phyloP scores from a whole-genome alignment of 1,140 invertebrate genomes.

The Goniozus legneri region DNA sequence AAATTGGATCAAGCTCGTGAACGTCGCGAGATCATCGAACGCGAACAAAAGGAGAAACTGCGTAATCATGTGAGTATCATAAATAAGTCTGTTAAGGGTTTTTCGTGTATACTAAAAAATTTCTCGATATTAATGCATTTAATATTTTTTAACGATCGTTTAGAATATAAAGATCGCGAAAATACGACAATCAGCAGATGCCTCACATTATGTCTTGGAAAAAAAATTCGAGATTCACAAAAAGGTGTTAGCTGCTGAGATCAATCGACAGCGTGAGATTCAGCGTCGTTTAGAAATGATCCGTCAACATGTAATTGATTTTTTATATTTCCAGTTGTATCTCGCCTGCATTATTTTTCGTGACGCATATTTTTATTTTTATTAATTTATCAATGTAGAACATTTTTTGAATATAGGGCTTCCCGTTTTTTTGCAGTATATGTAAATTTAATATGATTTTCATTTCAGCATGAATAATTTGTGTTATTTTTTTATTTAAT shows the following conservation, averaged over 20 bases:
- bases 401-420: too few species aligned
- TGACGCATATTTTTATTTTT: too few species aligned
- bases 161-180: conserved; percentile 69
- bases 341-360: conserved; percentile 15
- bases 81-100: neutral
- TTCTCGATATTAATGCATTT: conserved; percentile 10
- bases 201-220: conserved; percentile 67
- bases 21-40: conserved; percentile 66
- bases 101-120: neutral
- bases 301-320: conserved; percentile 63
- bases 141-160: conserved; percentile 28
- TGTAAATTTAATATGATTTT: conserved; percentile 14
- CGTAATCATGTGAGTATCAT: conserved; percentile 68
- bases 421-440: too few species aligned
- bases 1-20: conserved; percentile 70
- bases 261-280: conserved; percentile 75
- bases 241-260: conserved; percentile 65
- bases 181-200: conserved; percentile 63
- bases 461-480: neutral
- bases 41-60: conserved; percentile 71
- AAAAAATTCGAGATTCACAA: conserved; percentile 53
- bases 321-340: conserved; percentile 14
- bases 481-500: conserved; percentile 7
- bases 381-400: too few species aligned
- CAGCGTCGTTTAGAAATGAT: conserved; percentile 76